These are phyloP conservation scores for Cochlearius cochlearius DNA, from an alignment of 2,113 vertebrate genomes.

Conservation along the genomic window DNA sequence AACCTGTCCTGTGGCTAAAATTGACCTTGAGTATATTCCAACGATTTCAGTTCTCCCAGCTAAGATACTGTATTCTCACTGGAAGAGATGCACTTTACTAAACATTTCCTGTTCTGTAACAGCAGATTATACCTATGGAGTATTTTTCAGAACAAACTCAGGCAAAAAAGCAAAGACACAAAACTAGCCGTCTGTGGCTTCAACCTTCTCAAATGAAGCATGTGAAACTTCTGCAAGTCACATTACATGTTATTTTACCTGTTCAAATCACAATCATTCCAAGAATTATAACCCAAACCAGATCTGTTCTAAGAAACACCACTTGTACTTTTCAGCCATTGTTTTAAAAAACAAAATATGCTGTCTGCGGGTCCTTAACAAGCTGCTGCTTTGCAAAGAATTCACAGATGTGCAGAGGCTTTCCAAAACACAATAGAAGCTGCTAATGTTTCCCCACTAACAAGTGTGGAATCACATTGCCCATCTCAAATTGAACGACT, in stretches of 20 bases:
- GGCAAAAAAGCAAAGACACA: background rate
- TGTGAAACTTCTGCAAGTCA: background rate
- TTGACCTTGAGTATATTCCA: background rate
- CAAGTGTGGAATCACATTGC: background rate
- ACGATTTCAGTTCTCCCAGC: background rate
- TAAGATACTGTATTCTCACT: background rate
- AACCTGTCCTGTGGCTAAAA: background rate
- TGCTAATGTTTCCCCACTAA: background rate
- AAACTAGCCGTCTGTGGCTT: background rate
- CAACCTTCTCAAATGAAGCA: background rate
- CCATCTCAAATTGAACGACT: background rate
- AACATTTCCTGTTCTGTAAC: background rate
- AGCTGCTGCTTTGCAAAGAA: background rate
- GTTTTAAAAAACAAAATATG: background rate
- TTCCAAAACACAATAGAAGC: background rate
- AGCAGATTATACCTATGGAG: background rate
- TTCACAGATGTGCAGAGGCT: rapidly evolving
- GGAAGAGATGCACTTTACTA: background rate
- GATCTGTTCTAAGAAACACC: background rate
- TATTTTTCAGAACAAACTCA: background rate
- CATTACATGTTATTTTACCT: background rate
- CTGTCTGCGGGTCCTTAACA: background rate
- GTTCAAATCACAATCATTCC: background rate
- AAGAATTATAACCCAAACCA: background rate
- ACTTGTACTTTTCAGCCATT: background rate